phyloP scores from a whole-genome alignment of 2,113 vertebrate species.

The Leptosomus discolor region DNA sequence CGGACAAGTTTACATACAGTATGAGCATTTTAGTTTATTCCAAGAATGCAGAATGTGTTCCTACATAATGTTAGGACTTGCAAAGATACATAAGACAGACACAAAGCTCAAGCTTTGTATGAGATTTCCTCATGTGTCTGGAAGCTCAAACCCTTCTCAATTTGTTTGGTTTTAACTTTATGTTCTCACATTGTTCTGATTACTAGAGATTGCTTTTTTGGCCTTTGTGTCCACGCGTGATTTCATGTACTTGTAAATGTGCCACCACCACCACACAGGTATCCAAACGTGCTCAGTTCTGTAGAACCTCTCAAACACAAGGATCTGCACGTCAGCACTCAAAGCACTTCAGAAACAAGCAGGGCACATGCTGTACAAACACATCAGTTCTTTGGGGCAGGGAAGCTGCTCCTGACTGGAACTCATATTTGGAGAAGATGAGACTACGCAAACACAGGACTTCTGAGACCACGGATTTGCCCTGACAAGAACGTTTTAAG shows the following conservation, averaged over 20 bases:
- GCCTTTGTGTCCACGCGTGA: not conserved
- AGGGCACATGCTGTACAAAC: not conserved
- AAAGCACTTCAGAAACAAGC: not conserved
- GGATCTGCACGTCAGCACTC: not conserved
- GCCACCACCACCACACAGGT: accelerated
- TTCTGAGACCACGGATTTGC: not conserved
- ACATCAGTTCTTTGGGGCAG: not conserved
- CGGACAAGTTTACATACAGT: not conserved
- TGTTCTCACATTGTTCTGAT: not conserved
- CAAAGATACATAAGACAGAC: not conserved
- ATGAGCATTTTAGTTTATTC: not conserved
- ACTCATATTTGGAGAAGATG: not conserved
- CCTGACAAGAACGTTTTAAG: not conserved
- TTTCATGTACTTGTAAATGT: not conserved
- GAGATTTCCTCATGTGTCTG: not conserved
- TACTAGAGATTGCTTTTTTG: not conserved
- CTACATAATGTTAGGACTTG: not conserved
- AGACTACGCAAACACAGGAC: not conserved
- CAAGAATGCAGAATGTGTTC: not conserved
- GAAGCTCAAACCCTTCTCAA: not conserved
- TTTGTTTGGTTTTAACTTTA: not conserved
- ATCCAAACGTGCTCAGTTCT: not conserved
- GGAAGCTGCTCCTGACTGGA: not conserved
- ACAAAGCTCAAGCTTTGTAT: not conserved
- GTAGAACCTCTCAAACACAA: not conserved